A percentile compares a stretch with the other conserved stretches of the same genome.
These are phyloP conservation scores for Sialis fuliginosa DNA, from an alignment of 2,888 invertebrate species.

Conservation along the genomic window DNA sequence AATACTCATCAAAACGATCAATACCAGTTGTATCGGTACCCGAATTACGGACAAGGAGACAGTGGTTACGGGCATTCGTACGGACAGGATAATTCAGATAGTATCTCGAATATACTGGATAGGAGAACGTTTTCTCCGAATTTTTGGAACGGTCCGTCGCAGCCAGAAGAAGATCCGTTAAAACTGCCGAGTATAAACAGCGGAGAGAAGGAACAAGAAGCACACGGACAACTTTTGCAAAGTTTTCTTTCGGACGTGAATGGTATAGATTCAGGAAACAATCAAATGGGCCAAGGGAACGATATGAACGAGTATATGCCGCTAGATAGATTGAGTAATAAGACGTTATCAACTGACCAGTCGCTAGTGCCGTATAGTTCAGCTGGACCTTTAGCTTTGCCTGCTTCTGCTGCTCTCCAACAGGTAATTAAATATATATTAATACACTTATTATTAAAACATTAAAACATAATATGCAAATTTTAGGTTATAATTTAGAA, in stretches of 20 bases:
- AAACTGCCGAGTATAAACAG: slow-evolving; percentile 15
- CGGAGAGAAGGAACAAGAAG: slow-evolving; percentile 5
- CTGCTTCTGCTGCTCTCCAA: too few species aligned
- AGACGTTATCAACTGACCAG: too few species aligned
- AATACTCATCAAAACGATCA: neutral
- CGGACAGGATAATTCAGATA: neutral
- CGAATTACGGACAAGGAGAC: neutral
- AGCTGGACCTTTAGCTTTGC: too few species aligned
- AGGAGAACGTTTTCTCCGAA: neutral
- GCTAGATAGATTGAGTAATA: slow-evolving; percentile 21
- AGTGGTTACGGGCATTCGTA: neutral
- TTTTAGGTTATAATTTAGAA: too few species aligned
- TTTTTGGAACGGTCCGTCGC: neutral
- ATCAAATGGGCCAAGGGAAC: neutral
- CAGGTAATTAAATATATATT: too few species aligned
- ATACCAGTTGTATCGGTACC: neutral
- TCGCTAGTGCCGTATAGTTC: too few species aligned
- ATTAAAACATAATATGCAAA: too few species aligned
- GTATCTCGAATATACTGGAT: neutral
- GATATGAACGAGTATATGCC: slow-evolving; percentile 23
- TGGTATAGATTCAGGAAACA: neutral
- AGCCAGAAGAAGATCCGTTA: slow-evolving; percentile 19
- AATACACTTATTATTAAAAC: too few species aligned
- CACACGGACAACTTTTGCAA: slow-evolving; percentile 1
- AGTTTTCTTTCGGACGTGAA: neutral